A percentile compares a stretch with the other conserved stretches of the same genome.
These are phyloP conservation scores for Tokudaia tokunoshimensis DNA, from an alignment of 2,797 vertebrate genomes.

Conservation along the genomic window DNA sequence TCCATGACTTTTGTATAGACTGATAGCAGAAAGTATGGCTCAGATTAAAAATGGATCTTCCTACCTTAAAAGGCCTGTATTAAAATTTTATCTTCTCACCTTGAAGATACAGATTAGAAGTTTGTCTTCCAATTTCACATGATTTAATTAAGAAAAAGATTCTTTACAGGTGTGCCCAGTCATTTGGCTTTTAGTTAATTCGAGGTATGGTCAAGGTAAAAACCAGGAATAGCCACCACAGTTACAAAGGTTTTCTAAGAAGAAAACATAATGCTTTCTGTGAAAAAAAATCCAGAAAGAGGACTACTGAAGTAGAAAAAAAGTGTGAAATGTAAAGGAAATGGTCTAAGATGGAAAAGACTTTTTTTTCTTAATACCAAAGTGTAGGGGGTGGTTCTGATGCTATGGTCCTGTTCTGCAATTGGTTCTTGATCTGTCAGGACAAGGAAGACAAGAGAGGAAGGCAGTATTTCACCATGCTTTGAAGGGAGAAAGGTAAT, in stretches of 20 bases:
- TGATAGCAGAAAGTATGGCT: background rate
- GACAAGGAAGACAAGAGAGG: background rate
- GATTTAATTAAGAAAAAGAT: background rate
- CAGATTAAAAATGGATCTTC: background rate
- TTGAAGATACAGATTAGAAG: background rate
- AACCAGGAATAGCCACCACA: background rate
- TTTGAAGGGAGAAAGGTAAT: background rate
- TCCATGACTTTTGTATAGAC: too few species aligned
- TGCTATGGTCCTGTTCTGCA: background rate
- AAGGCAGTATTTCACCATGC: background rate
- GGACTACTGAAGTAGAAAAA: background rate
- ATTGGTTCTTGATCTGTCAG: background rate
- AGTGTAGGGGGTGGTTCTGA: background rate
- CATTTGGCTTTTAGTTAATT: background rate
- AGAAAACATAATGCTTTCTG: background rate
- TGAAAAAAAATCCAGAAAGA: slow-evolving; percentile 2
- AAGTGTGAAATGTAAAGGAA: background rate
- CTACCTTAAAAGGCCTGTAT: background rate
- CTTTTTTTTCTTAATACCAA: background rate
- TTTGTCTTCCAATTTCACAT: background rate
- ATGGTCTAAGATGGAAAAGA: background rate
- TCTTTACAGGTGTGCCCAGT: background rate
- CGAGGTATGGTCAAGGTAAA: background rate
- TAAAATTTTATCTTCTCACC: background rate
- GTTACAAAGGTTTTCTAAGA: background rate